phyloP scores from a whole-genome alignment of 1,140 invertebrate genomes.

The Latrodectus geometricus region DNA sequence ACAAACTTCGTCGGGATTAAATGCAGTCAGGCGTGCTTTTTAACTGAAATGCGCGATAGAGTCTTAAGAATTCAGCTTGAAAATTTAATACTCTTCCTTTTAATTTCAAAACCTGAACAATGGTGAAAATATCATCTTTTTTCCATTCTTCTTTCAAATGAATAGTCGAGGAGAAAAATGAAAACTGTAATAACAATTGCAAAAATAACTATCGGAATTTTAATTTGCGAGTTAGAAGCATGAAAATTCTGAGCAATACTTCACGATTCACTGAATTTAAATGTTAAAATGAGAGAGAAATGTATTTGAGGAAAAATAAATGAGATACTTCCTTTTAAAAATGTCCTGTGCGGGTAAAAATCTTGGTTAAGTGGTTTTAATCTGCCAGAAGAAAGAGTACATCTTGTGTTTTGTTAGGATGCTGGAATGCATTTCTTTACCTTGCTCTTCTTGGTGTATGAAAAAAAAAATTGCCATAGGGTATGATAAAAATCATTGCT shows the following conservation, averaged over 20 bases:
- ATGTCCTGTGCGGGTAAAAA: slow-evolving; percentile 16
- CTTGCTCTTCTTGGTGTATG: background rate
- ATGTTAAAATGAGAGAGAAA: slow-evolving; percentile 26
- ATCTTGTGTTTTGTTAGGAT: slow-evolving; percentile 25
- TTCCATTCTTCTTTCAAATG: background rate
- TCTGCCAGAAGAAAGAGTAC: background rate
- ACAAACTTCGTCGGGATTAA: slow-evolving; percentile 32
- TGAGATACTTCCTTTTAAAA: background rate
- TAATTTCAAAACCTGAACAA: slow-evolving; percentile 47
- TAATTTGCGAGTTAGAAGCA: slow-evolving; percentile 36
- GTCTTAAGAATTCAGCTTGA: slow-evolving; percentile 34
- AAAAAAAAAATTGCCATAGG: background rate
- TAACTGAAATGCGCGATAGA: slow-evolving; percentile 28
- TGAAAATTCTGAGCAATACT: slow-evolving; percentile 27
- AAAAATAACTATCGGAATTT: slow-evolving; percentile 31
- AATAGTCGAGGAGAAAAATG: slow-evolving; percentile 12
- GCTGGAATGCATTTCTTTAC: background rate
- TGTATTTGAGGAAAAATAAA: slow-evolving; percentile 10
- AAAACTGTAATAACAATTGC: slow-evolving; percentile 10
- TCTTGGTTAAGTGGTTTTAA: slow-evolving; percentile 45
- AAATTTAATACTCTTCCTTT: slow-evolving; percentile 51
- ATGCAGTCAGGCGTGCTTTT: slow-evolving; percentile 10
- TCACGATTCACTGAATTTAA: slow-evolving; percentile 26
- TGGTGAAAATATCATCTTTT: background rate
- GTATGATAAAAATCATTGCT: background rate